Evolutionary conservation across 2,888 invertebrate species (phyloP).

Genomic region (Rhopalosiphum nymphaeae): DNA sequence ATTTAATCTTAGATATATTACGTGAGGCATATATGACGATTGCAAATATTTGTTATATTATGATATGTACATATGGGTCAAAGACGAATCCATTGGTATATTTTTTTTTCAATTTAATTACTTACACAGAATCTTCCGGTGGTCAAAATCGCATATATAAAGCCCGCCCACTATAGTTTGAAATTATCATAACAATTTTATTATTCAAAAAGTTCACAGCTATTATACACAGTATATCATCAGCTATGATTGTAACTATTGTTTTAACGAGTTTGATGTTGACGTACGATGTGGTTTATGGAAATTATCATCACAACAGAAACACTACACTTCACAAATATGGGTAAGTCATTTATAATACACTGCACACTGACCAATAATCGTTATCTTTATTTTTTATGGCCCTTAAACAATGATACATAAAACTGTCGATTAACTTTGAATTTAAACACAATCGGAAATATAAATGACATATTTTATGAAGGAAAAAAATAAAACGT

Average conservation of each 20-base stretch:
- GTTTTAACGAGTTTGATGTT: slow-evolving; percentile 43
- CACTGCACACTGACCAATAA: slow-evolving; percentile 12
- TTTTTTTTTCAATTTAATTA: slow-evolving; percentile 52
- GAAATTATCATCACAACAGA: slow-evolving; percentile 25
- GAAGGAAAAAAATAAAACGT: background rate
- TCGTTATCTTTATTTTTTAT: slow-evolving; percentile 4
- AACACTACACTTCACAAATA: slow-evolving; percentile 52
- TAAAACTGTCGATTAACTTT: slow-evolving; percentile 22
- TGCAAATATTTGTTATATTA: background rate
- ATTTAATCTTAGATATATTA: slow-evolving; percentile 3
- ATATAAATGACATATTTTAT: background rate
- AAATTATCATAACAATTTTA: slow-evolving; percentile 41
- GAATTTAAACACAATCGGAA: slow-evolving; percentile 21
- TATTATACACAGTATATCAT: slow-evolving; percentile 1
- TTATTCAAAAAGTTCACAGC: slow-evolving; percentile 23
- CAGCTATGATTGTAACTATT: slow-evolving; percentile 32
- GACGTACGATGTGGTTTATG: slow-evolving; percentile 40
- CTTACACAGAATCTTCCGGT: slow-evolving; percentile 33
- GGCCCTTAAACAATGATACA: slow-evolving; percentile 1
- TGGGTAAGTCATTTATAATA: slow-evolving; percentile 37
- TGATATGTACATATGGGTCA: slow-evolving; percentile 45
- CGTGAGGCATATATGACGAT: background rate
- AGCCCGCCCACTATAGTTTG: slow-evolving; percentile 29
- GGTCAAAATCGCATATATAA: slow-evolving; percentile 47
- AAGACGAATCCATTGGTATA: slow-evolving; percentile 50